Evolutionary conservation across 2,113 vertebrate species (phyloP), one percentile per base, ranked within the genome.

Genomic region (Pagrus major): DNA sequence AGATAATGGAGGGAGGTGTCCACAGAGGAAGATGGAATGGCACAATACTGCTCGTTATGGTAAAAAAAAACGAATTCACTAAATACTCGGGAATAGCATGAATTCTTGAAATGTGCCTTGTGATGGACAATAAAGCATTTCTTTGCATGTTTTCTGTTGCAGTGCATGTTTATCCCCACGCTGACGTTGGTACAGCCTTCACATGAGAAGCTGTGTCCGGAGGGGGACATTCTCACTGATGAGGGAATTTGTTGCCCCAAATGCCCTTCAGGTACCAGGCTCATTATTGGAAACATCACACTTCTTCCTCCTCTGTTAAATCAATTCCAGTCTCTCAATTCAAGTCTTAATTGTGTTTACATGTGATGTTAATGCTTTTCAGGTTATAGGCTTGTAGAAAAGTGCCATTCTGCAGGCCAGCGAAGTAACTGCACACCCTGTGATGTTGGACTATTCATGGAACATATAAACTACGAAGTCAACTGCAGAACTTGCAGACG

Each of bases 241-340:
- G 14, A 80, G 0, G 75, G 69, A 20, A 51, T 90, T 60, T 95
- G 95, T 81, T 95, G 95, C 83, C 67, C 91, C 61, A 95, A 85
- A 80, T 95, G 95, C 29, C 0, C 3, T 66, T n/a, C 49, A 91
- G 95, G 95, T 95, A 87, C 9, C 33, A n/a, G 35, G 21, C 9
- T 42, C 12, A 27, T 49, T 33, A 42, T 7, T n/a, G 5, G 21
- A 61, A 35, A 52, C n/a, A 39, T 47, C 7, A 18, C 47, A 42
- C 9, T 18, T 60, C 35, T 44, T n/a, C 11, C 18, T 6, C 9
- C 18, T 6, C 9, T 20, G 6, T 27, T 18, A 15, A 10, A 68
- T 35, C 9, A 4, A 10, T 54, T 72, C 3, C 35, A 23, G n/a
- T n/a, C n/a, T n/a, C n/a, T n/a, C 35, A 41, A 37, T n/a, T n/a